phyloP scores from a whole-genome alignment of 2,888 invertebrate genomes.

The Netelia fuscicornis region DNA sequence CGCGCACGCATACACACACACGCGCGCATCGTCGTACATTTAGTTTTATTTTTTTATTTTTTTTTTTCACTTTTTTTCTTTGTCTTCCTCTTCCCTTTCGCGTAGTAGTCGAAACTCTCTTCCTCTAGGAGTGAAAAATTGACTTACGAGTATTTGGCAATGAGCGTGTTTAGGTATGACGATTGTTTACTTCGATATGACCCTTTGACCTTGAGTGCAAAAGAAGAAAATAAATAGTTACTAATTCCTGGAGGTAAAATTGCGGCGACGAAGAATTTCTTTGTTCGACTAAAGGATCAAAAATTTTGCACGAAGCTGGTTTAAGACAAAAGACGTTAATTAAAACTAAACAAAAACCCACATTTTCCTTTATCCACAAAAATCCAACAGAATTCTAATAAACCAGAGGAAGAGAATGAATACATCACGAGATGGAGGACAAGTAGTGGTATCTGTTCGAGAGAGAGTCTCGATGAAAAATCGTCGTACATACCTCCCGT shows the following conservation, averaged over 20 bases:
- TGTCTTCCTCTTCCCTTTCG: neutral
- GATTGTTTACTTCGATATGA: neutral
- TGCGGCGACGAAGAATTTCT: neutral
- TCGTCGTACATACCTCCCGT: conserved; percentile 9
- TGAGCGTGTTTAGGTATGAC: neutral
- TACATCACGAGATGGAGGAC: conserved; percentile 44
- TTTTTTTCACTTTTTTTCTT: neutral
- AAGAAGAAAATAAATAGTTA: neutral
- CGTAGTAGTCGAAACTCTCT: conserved; percentile 24
- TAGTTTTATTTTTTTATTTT: neutral
- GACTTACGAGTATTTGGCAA: conserved; percentile 7
- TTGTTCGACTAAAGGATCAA: no score
- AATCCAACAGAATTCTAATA: neutral
- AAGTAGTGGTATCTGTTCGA: conserved; percentile 41
- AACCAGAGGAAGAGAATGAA: conserved; percentile 1
- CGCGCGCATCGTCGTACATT: conserved; percentile 7
- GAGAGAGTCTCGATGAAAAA: conserved; percentile 23
- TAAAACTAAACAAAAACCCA: neutral
- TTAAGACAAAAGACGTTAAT: neutral
- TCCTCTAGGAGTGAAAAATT: conserved; percentile 47
- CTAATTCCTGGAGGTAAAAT: neutral
- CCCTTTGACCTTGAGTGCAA: neutral
- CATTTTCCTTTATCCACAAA: neutral
- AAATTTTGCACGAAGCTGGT: neutral
- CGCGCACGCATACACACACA: no score